Base-by-base conservation (phyloP, 2,797 vertebrate genomes). In the Botia almorhae region DNA sequence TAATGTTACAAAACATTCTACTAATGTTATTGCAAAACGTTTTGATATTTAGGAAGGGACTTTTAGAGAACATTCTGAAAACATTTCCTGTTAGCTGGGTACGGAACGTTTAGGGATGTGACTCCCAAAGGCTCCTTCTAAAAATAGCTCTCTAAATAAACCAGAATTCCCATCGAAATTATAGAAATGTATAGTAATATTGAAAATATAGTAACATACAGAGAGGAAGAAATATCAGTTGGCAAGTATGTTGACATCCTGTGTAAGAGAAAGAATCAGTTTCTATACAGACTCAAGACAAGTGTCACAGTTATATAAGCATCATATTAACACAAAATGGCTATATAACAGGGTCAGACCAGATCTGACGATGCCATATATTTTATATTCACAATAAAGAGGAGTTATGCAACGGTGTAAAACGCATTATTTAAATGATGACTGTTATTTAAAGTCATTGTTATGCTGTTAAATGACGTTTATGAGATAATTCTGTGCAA, bases 91-190 rank as follows among this genome's bases (percentile, higher is more conserved):
- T n/a, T n/a, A n/a, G n/a, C 29, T 29, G 29, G 29, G 29, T 29
- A 4, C 29, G 29, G 4, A 67, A 0, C 3, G 56, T 78, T 73
- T 81, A 53, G 69, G 51, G 61, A 55, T 73, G 77, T 77, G 68
- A 77, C 55, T 76, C 68, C 78, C 73, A 51, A 56, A 50, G 51
- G 74, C 39, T 58, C 46, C 3, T 1, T 78, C 33, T 81, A 81
- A 86, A 83, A 77, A 84, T 83, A 84, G 76, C 77, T 77, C 21
- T 63, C 55, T 77, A 84, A 84, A 84, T 82, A 82, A 85, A 85
- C 69, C 58, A 72, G 78, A 74, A 80, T 80, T 86, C 80, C 75
- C 53, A 39, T 61, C 78, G 73, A 63, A 84, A 80, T 77, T 65
- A 26, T n/a, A n/a, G n/a, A n/a, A n/a, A n/a, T n/a, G n/a, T n/a